phyloP scores from a whole-genome alignment of 2,888 invertebrate genomes.

The Macaria liturata region DNA sequence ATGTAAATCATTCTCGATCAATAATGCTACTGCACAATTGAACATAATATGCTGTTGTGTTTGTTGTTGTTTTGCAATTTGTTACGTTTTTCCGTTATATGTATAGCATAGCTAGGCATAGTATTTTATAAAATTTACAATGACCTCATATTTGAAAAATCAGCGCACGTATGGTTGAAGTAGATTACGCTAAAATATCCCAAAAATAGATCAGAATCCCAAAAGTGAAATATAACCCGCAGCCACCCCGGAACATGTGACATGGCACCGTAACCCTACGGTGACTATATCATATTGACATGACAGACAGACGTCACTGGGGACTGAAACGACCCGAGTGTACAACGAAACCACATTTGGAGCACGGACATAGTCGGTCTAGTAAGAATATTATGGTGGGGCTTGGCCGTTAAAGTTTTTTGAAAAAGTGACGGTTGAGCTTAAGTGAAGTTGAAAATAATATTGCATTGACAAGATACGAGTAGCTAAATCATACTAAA shows the following conservation, averaged over 20 bases:
- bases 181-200: too few relatives aligned
- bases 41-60: too few relatives aligned
- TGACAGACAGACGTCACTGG: conserved; percentile 35
- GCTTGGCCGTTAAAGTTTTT: neutral
- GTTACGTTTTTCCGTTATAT: too few relatives aligned
- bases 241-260: conserved; percentile 20
- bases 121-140: neutral
- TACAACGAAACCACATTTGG: conserved; percentile 59
- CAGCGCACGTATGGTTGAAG: too few relatives aligned
- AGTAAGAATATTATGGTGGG: neutral
- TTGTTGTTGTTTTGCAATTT: too few relatives aligned
- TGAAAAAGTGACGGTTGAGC: too few relatives aligned
- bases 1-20: too few relatives aligned
- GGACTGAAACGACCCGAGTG: conserved; percentile 45
- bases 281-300: conserved; percentile 26
- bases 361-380: conserved; percentile 23
- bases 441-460: too few relatives aligned
- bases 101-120: neutral
- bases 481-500: too few relatives aligned
- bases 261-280: conserved; percentile 27
- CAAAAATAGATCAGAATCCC: neutral
- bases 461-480: too few relatives aligned
- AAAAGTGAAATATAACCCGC: conserved; percentile 8
- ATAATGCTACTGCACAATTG: too few relatives aligned
- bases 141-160: neutral